Evolutionary conservation across 1,140 invertebrate species (phyloP), one percentile per base, ranked within the genome.

Genomic region (Lepidurus couesii): DNA sequence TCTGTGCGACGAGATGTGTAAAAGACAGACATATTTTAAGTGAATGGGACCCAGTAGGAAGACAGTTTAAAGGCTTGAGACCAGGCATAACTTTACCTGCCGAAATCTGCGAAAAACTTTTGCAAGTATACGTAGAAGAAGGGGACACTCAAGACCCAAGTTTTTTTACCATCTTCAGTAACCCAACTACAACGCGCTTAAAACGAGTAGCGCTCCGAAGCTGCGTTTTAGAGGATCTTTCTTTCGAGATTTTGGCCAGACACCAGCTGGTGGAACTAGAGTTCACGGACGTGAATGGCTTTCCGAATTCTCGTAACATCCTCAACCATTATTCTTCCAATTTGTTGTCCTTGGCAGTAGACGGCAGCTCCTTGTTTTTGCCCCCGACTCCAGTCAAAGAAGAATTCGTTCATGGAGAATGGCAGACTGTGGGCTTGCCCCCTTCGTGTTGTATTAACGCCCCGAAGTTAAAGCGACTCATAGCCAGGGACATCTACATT

Each of bases 221-320:
- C 81, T 90, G 90, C n/a, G 86, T 87, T 10, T 87, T 96, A 16
- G 90, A 89, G 11, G 90, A 93, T 82, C 85, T 87, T 73, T 89
- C 90, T n/a, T 84, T 95, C 7, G 84, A 87, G 77, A 88, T 88
- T 21, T 83, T 96, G 42, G 85, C 91, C 82, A 86, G 86, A 21
- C 94, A 96, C 83, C 88, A 91, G 78, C 86, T 94, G 42, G 85
- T 88, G 10, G 90, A 92, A 79, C 84, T 96, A 73, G 91, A 93
- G 80, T 86, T 96, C 78, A 79, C 44, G 26, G 73, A 75, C 24
- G 75, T 79, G 78, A 79, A 79, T 26, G 78, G 74, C 42, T 42
- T 44, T 8, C 74, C 74, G 7, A 79, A 45, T 45, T 74, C 75
- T 24, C 43, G 78, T 8, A 79, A 74, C 42, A 79, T 45, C 44